Conservation (phyloP, 2,113 vertebrate genomes). For the Hydrochoerus hydrochaeris region DNA sequence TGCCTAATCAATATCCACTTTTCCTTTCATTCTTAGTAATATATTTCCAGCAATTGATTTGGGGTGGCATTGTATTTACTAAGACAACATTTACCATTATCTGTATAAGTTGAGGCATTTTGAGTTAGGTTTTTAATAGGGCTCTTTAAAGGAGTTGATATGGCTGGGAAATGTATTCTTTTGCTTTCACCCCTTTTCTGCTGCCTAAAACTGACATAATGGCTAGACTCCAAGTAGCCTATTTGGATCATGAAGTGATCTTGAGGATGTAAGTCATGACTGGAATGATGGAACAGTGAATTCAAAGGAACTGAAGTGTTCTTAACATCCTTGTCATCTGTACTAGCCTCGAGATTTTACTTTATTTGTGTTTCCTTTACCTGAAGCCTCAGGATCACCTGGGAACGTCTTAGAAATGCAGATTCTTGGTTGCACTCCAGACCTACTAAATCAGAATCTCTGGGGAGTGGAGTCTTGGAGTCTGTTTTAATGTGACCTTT, state of each 20-base stretch:
- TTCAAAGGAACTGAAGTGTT: conserved; percentile 10
- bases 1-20: neutral
- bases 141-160: neutral
- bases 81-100: neutral
- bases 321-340: neutral
- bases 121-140: conserved; percentile 14
- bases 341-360: neutral
- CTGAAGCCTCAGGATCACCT: neutral
- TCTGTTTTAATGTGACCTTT: conserved; percentile 18
- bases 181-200: neutral
- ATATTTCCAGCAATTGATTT: neutral
- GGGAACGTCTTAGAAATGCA: neutral
- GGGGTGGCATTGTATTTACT: neutral
- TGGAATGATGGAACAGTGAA: neutral
- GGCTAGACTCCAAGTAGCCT: neutral
- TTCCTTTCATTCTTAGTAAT: conserved; percentile 10
- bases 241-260: neutral
- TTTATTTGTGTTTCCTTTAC: neutral
- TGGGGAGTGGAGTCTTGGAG: neutral
- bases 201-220: neutral
- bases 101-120: neutral
- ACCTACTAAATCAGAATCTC: neutral
- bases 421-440: neutral
- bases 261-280: neutral
- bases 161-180: neutral